phyloP scores from a whole-genome alignment of 2,113 vertebrate species.

The Prinia subflava region DNA sequence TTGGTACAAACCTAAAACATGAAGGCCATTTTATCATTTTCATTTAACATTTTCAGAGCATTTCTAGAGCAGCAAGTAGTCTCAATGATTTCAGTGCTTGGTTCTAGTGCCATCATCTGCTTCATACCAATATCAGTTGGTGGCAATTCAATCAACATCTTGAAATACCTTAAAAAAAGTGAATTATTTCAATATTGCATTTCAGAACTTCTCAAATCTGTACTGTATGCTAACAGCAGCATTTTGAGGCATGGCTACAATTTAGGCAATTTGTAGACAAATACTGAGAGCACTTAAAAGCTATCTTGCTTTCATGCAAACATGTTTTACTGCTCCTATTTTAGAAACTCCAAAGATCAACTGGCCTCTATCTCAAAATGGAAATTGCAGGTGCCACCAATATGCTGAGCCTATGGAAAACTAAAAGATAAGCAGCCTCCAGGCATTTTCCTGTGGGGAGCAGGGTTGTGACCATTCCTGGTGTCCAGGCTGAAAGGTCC shows the following conservation, averaged over 20 bases:
- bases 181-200: not conserved
- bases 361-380: not conserved
- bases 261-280: not conserved
- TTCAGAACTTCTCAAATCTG: not conserved
- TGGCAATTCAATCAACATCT: not conserved
- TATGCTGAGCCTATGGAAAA: not conserved
- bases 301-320: not conserved
- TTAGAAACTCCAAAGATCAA: not conserved
- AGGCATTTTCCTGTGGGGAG: no score
- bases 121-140: not conserved
- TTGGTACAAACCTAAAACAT: not conserved
- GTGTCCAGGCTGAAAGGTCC: not conserved
- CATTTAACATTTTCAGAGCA: not conserved
- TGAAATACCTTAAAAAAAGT: not conserved
- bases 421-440: not conserved
- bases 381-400: not conserved
- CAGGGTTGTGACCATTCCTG: not conserved
- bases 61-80: constrained; percentile 8
- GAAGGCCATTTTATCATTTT: constrained; percentile 18
- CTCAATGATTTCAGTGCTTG: not conserved
- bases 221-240: not conserved
- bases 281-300: not conserved
- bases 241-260: not conserved
- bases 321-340: not conserved
- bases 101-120: constrained; percentile 25